Conservation (phyloP, 1,140 invertebrate genomes). For the Lordiphosa collinella region DNA sequence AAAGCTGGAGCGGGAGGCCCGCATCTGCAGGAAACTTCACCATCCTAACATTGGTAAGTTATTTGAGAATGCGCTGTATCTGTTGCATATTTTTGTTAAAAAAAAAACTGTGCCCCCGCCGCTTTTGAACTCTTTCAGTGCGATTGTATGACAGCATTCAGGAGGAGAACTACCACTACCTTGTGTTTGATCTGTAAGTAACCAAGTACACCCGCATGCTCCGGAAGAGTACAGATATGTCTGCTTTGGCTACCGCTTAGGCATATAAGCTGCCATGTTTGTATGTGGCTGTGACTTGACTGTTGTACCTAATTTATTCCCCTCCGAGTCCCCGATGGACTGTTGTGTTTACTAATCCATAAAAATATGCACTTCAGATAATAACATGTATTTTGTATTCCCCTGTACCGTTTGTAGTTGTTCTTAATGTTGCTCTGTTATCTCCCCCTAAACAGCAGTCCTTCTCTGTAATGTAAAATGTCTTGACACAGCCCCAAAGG, state of each 20-base stretch:
- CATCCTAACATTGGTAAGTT: conserved; percentile 84
- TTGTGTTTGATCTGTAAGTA: conserved; percentile 97
- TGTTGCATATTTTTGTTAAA: background rate
- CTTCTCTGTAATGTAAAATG: no score
- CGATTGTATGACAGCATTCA: conserved; percentile 99
- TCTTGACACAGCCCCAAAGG: no score
- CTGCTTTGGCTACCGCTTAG: background rate
- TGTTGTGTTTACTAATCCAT: conserved; percentile 1
- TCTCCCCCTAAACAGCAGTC: no score
- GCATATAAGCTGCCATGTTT: background rate
- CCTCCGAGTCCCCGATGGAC: conserved; percentile 20
- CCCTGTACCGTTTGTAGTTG: conserved; percentile 2
- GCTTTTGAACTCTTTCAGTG: conserved; percentile 82
- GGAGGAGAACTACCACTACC: conserved; percentile 99
- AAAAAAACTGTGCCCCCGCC: background rate
- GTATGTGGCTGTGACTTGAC: conserved; percentile 47
- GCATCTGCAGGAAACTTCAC: conserved; percentile 86
- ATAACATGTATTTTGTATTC: conserved; percentile 2
- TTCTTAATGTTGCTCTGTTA: conserved; percentile 2
- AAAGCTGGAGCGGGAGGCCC: conserved; percentile 93
- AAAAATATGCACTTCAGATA: conserved; percentile 7
- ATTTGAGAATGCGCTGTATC: background rate
- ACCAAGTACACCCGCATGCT: background rate
- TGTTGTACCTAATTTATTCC: conserved; percentile 64
- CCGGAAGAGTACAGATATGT: background rate